Conservation (phyloP, 2,797 vertebrate species). For the Phoxinus dragarum region DNA sequence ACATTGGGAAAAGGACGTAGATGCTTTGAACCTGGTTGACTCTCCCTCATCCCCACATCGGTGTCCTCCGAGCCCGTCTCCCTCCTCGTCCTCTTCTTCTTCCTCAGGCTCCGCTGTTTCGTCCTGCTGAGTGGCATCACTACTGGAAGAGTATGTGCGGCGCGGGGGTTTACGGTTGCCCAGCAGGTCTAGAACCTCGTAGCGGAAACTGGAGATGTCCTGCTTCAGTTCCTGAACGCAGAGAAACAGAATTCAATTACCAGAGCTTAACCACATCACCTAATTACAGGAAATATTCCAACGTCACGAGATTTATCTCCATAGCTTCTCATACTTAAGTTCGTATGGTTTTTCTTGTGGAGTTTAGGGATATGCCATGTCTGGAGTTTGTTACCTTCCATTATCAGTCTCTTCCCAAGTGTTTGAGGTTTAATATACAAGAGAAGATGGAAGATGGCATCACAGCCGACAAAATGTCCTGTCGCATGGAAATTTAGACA, state of each 20-base stretch:
- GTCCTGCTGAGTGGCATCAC: constrained; percentile 84
- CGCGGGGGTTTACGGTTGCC: constrained; percentile 87
- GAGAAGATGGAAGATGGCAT: not conserved
- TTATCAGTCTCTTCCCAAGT: not conserved
- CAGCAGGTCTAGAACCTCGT: constrained; percentile 88
- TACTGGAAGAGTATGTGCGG: constrained; percentile 85
- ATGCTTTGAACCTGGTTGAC: constrained; percentile 74
- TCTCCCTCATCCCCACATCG: constrained; percentile 42
- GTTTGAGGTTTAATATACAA: not conserved
- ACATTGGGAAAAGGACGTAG: constrained; percentile 78
- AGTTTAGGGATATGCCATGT: not conserved
- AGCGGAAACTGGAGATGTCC: constrained; percentile 90
- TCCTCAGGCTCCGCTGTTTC: constrained; percentile 72
- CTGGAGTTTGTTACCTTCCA: not conserved
- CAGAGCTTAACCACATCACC: constrained; percentile 10
- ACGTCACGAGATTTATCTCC: not conserved
- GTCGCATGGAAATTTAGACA: not conserved
- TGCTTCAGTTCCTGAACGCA: constrained; percentile 85
- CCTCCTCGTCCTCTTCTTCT: constrained; percentile 70
- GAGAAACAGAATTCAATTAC: constrained; percentile 22
- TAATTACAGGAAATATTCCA: constrained; percentile 47
- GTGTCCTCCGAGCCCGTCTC: constrained; percentile 56
- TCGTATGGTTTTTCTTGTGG: not conserved
- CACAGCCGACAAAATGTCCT: not conserved
- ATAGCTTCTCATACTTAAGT: not conserved